phyloP scores from a whole-genome alignment of 2,113 vertebrate species.

The Charina bottae region DNA sequence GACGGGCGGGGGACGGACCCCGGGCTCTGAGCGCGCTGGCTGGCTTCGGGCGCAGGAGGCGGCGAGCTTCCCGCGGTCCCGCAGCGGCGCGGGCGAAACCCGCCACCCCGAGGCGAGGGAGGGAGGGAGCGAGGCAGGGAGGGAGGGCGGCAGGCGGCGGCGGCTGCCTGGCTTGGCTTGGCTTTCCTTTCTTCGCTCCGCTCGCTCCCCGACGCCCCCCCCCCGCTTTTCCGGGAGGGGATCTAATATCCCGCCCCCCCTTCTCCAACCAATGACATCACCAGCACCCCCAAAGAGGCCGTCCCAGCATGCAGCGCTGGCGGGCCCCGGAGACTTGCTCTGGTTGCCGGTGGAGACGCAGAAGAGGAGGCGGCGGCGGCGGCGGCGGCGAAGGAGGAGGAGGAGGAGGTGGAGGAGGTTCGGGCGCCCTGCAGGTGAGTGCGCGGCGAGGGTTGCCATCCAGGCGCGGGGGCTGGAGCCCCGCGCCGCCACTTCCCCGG shows the following conservation, averaged over 20 bases:
- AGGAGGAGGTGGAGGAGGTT: background rate
- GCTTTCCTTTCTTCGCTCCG: background rate
- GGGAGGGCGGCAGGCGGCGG: background rate
- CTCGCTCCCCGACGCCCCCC: background rate
- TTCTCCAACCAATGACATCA: slow-evolving; percentile 24
- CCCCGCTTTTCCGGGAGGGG: slow-evolving; percentile 15
- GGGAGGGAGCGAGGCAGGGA: background rate
- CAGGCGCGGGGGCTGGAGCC: background rate
- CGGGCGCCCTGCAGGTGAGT: slow-evolving; percentile 12
- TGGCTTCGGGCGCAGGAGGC: no score
- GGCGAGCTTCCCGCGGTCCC: background rate
- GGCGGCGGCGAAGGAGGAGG: background rate
- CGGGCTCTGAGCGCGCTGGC: background rate
- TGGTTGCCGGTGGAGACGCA: slow-evolving; percentile 26
- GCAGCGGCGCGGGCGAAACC: background rate
- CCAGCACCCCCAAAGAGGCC: slow-evolving; percentile 33
- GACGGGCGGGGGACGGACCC: background rate
- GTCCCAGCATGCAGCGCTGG: slow-evolving; percentile 34
- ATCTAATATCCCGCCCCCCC: background rate
- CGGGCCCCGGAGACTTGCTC: slow-evolving; percentile 19
- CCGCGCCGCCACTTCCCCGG: no score
- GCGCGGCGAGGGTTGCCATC: background rate
- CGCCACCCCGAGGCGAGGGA: background rate
- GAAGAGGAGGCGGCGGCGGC: background rate
- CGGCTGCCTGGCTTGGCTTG: background rate